phyloP scores from a whole-genome alignment of 1,140 invertebrate genomes.

The Pararge aegeria region DNA sequence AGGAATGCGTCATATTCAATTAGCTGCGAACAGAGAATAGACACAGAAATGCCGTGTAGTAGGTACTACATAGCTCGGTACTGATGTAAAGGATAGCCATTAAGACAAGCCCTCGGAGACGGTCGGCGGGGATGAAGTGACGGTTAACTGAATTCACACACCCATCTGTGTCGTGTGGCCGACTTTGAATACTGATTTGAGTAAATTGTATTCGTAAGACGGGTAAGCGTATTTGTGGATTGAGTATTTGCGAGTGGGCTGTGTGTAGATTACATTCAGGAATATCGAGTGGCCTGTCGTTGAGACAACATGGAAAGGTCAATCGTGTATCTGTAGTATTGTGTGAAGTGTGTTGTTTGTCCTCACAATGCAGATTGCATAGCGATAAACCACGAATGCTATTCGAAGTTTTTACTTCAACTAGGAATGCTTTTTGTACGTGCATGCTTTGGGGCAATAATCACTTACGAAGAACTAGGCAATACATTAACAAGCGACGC shows the following conservation, averaged over 20 bases:
- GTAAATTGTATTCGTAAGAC: conserved; percentile 11
- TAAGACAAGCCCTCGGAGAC: conserved; percentile 1
- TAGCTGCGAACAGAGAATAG: not conserved
- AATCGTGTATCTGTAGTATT: not conserved
- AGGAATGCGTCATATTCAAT: not conserved
- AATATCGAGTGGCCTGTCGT: conserved; percentile 4
- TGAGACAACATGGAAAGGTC: not conserved
- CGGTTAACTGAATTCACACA: conserved; percentile 2
- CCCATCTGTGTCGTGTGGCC: conserved; percentile 3
- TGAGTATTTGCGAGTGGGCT: not conserved
- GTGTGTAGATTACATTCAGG: conserved; percentile 1
- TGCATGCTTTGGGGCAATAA: no score
- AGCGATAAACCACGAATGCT: not conserved
- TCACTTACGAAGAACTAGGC: no score
- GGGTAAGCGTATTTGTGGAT: conserved; percentile 7
- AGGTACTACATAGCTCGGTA: not conserved
- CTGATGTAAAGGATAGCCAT: not conserved
- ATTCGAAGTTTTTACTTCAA: not conserved
- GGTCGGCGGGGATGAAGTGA: not conserved
- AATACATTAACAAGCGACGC: no score
- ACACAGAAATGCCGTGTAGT: not conserved
- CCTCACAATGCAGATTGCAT: not conserved
- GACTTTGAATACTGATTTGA: conserved; percentile 10
- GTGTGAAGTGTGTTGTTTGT: not conserved
- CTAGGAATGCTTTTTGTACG: no score